These are phyloP conservation scores for Burhinus oedicnemus DNA, from an alignment of 2,113 vertebrate species.

Conservation along the genomic window DNA sequence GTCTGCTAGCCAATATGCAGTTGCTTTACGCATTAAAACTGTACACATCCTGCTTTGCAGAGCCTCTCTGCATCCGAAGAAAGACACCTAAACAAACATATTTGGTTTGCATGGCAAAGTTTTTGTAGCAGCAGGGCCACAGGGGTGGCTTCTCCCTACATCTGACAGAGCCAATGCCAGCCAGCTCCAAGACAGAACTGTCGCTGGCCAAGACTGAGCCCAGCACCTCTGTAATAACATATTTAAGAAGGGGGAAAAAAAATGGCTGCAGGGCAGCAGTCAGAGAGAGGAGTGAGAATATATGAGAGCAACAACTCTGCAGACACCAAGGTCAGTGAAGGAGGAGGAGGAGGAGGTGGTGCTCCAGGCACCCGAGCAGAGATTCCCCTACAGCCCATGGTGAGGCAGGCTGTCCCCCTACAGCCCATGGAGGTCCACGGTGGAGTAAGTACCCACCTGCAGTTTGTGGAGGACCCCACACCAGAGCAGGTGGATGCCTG, in stretches of 20 bases:
- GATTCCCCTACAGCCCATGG: not conserved
- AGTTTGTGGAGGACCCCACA: not conserved
- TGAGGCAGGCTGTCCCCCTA: not conserved
- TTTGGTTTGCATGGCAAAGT: not conserved
- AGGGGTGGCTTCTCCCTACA: not conserved
- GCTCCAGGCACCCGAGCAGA: not conserved
- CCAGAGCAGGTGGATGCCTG: not conserved
- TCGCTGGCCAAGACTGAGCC: not conserved
- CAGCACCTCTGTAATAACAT: not conserved
- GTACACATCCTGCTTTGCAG: not conserved
- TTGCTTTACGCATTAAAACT: not conserved
- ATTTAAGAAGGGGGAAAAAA: not conserved
- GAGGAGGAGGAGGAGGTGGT: not conserved
- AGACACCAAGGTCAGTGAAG: not conserved
- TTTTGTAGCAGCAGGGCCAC: not conserved
- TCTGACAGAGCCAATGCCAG: not conserved
- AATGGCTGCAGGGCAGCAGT: not conserved
- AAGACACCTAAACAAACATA: not conserved
- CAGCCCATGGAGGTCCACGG: not conserved
- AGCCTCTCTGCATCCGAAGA: not conserved
- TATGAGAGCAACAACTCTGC: not conserved
- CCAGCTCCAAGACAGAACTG: not conserved
- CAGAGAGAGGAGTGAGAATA: not conserved
- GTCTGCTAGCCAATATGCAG: not conserved
- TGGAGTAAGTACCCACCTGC: not conserved